A percentile compares a stretch with the other conserved stretches of the same genome.
Conservation (phyloP, 2,113 vertebrate genomes). For the Cygnus buccinator region DNA sequence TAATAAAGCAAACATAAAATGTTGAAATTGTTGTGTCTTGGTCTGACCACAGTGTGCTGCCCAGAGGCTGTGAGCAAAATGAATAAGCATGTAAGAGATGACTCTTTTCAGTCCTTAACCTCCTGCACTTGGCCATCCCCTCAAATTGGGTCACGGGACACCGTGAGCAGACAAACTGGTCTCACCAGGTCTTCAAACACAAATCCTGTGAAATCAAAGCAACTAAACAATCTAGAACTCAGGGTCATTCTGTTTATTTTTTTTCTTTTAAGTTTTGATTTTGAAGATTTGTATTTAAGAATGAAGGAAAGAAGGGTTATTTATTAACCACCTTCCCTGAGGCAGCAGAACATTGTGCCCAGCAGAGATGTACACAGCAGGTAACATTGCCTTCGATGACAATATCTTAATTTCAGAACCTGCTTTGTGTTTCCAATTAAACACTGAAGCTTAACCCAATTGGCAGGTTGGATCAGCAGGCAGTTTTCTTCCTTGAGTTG, state of each 20-base stretch:
- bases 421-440: not conserved
- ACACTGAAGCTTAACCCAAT: not conserved
- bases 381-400: not conserved
- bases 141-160: not conserved
- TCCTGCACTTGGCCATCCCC: not conserved
- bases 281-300: not conserved
- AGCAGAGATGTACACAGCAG: not conserved
- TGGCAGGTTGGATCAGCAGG: not conserved
- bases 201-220: not conserved
- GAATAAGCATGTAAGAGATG: not conserved
- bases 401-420: not conserved
- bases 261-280: not conserved
- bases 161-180: not conserved
- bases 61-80: not conserved
- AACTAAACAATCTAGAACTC: not conserved
- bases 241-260: not conserved
- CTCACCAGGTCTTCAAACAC: not conserved
- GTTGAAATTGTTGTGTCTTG: not conserved
- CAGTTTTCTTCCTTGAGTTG: not conserved
- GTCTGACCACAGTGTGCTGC: not conserved
- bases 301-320: not conserved
- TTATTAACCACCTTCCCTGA: not conserved
- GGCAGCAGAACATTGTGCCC: accelerated
- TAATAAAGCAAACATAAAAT: constrained; percentile 17
- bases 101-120: not conserved